Base-by-base conservation (phyloP, 1,140 invertebrate genomes). In the Drosophila watanabei region DNA sequence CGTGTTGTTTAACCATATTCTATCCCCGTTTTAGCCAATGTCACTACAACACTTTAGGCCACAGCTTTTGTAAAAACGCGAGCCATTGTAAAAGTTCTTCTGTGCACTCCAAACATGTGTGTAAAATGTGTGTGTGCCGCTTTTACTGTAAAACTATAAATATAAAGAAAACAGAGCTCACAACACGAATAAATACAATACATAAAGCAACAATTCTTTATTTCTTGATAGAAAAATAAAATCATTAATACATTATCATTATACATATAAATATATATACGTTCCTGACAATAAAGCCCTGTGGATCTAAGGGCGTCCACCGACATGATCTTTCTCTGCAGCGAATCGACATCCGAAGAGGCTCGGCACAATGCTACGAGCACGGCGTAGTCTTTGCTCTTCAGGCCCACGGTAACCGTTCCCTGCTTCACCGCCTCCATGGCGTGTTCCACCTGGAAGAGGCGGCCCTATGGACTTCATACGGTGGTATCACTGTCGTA, bases 391-490 rank as follows among this genome's bases (percentile, higher is more conserved):
- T 97, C 97, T 64, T 97, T 96, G 81, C 97, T 99, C 94, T 99
- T 99, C 13, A 99, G 93, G 8, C 98, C 99, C 14, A 99, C 98
- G 14, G 98, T 99, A 0, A 98, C 98, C 30, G 98, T 98, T 51
- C 98, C 99, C 75, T 99, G 95, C 93, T 99, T 99, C 0, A 99
- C 99, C 2, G 99, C 99, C 94, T 99, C 99, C 98, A 99, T 99
- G 0, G 99, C 99, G 95, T 99, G 99, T 94, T 99, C 99, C 48
- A 98, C 97, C 93, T 98, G 97, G 92, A 97, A 97, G n/a, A 98
- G 93, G 59, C 97, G 95, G 14, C 99, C 98, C 93, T 99, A 98
- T 2, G 99, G 99, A 94, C 98, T 99, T 98, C 99, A 99, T 65
- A 99, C 97, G 20, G 99, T 99, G 32, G 99, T 99, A 94, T 99